phyloP scores from a whole-genome alignment of 1,140 invertebrate species.

The Chlorops oryzae region DNA sequence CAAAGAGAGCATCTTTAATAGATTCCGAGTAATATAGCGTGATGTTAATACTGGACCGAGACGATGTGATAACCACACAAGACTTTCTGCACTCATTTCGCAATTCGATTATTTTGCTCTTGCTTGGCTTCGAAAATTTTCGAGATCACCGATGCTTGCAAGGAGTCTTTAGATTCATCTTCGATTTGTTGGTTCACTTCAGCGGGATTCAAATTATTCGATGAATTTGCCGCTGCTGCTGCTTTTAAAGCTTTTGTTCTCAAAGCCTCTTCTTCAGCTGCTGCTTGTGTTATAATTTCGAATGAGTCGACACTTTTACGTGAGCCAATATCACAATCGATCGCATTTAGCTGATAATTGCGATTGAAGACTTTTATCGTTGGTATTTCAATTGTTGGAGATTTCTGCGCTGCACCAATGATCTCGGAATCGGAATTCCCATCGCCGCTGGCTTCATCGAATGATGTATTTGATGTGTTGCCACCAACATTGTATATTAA shows the following conservation, averaged over 20 bases:
- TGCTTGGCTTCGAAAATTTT: conserved; percentile 44
- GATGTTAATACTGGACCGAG: conserved; percentile 93
- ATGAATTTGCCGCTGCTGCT: neutral
- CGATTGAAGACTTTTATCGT: conserved; percentile 40
- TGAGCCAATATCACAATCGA: conserved; percentile 57
- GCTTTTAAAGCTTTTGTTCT: conserved; percentile 13
- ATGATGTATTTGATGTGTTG: conserved; percentile 24
- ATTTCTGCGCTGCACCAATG: conserved; percentile 43
- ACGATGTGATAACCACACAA: conserved; percentile 87
- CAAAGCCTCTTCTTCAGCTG: conserved; percentile 13
- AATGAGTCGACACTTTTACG: conserved; percentile 50
- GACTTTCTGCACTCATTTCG: conserved; percentile 84
- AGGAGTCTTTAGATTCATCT: conserved; percentile 26
- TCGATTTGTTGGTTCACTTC: neutral
- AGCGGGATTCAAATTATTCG: too few species aligned
- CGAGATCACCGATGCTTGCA: conserved; percentile 41
- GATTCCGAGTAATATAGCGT: conserved; percentile 81
- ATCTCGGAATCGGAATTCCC: conserved; percentile 28
- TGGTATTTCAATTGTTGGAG: conserved; percentile 58
- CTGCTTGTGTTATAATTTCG: conserved; percentile 37
- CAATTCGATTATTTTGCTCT: conserved; percentile 59
- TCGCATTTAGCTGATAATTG: conserved; percentile 53
- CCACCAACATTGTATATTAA: conserved; percentile 37
- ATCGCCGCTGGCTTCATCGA: conserved; percentile 26
- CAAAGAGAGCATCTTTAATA: conserved; percentile 86